Evolutionary conservation across 2,888 invertebrate species (phyloP).

Genomic region (Dynastes maya): DNA sequence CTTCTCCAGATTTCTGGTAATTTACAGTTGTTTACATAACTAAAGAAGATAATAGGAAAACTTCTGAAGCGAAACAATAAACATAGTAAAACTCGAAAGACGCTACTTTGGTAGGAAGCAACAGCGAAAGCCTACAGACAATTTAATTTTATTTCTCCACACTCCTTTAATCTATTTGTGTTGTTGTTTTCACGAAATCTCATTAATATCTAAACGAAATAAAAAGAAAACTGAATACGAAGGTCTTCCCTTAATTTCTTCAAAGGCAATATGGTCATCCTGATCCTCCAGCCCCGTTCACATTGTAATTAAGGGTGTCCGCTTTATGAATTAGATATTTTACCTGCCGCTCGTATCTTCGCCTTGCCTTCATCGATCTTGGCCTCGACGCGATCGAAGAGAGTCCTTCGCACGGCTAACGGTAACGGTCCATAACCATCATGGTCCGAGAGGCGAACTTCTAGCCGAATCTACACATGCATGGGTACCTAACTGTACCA

Average conservation of each 20-base stretch:
- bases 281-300: not conserved
- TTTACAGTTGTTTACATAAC: too few species aligned
- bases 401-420: constrained; percentile 9
- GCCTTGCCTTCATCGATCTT: constrained; percentile 13
- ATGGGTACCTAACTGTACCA: constrained; percentile 56
- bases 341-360: constrained; percentile 20
- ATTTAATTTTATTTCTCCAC: too few species aligned
- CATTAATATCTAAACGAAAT: too few species aligned
- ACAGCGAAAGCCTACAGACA: too few species aligned
- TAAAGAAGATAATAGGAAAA: too few species aligned
- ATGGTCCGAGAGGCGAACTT: constrained; percentile 16
- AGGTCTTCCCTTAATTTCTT: not conserved
- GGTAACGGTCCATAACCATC: constrained; percentile 47
- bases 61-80: too few species aligned
- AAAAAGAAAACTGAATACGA: not conserved
- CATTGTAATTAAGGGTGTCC: constrained; percentile 39
- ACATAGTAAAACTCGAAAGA: too few species aligned
- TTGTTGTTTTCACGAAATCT: too few species aligned
- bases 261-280: not conserved
- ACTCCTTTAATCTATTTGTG: too few species aligned
- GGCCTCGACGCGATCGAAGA: not conserved
- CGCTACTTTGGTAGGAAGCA: too few species aligned
- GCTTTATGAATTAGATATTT: constrained; percentile 45
- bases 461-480: not conserved
- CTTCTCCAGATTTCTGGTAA: too few species aligned